Evolutionary conservation across 2,888 invertebrate genomes (phyloP).

Genomic region (Allygus modestus): DNA sequence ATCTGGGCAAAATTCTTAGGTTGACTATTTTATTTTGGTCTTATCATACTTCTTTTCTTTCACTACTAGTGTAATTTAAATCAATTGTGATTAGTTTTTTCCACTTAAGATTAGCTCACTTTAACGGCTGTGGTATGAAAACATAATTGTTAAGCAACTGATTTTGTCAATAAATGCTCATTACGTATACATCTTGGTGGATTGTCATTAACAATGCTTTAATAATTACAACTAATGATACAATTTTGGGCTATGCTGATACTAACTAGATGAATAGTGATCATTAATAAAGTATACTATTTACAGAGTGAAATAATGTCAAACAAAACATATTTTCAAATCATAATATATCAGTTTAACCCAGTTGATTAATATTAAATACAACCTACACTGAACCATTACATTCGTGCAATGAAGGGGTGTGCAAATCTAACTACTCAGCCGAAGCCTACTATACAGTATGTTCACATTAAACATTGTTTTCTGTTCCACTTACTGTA

Average conservation of each 20-base stretch:
- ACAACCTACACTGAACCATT: conserved; percentile 41
- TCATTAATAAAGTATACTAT: not conserved
- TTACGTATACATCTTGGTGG: no score
- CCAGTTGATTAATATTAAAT: not conserved
- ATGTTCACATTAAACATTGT: no score
- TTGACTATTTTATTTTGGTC: no score
- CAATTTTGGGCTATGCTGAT: not conserved
- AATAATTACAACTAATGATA: not conserved
- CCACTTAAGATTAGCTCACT: no score
- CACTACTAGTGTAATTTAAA: no score
- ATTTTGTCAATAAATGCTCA: no score
- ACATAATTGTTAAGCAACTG: no score
- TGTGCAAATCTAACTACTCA: conserved; percentile 35
- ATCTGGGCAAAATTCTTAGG: no score
- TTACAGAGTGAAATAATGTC: not conserved
- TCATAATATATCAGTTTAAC: not conserved
- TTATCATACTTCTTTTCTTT: no score
- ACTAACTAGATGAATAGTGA: not conserved
- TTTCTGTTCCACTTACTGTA: no score
- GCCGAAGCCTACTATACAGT: not conserved
- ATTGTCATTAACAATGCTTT: not conserved
- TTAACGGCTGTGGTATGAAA: no score
- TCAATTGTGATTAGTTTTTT: no score
- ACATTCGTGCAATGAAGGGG: conserved; percentile 32
- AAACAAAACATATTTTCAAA: not conserved